phyloP scores from a whole-genome alignment of 2,888 invertebrate genomes.

The Thecophora atra region DNA sequence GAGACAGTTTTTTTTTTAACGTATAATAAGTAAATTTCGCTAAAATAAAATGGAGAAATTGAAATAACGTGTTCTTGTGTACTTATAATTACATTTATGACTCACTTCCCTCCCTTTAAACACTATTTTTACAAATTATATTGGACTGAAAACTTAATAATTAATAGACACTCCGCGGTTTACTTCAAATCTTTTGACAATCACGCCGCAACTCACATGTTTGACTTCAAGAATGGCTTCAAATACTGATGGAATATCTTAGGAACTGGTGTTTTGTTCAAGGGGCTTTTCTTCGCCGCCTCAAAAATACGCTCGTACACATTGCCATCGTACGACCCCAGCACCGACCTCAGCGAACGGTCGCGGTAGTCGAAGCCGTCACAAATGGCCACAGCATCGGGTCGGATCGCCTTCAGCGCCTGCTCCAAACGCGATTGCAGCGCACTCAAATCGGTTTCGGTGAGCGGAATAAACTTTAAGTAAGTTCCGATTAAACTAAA shows the following conservation, averaged over 20 bases:
- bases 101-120: no score
- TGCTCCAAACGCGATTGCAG: slow-evolving; percentile 77
- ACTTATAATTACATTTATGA: no score
- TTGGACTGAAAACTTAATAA: no score
- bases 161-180: background rate
- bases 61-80: background rate
- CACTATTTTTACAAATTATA: no score
- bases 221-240: slow-evolving; percentile 82
- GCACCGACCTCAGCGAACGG: slow-evolving; percentile 77
- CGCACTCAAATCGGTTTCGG: slow-evolving; percentile 49
- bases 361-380: slow-evolving; percentile 90
- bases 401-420: slow-evolving; percentile 76
- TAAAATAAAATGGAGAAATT: slow-evolving; percentile 29
- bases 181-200: slow-evolving; percentile 58
- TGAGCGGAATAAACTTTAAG: slow-evolving; percentile 47
- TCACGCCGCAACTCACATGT: slow-evolving; percentile 67
- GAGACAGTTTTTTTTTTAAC: slow-evolving; percentile 19
- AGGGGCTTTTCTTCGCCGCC: slow-evolving; percentile 82
- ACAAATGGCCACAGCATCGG: slow-evolving; percentile 89
- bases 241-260: slow-evolving; percentile 74
- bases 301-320: slow-evolving; percentile 84
- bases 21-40: slow-evolving; percentile 28
- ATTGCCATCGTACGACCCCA: slow-evolving; percentile 85
- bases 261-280: slow-evolving; percentile 83
- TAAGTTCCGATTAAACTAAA: background rate